Conservation (phyloP, 1,140 invertebrate species). For the Heliconius nattereri region DNA sequence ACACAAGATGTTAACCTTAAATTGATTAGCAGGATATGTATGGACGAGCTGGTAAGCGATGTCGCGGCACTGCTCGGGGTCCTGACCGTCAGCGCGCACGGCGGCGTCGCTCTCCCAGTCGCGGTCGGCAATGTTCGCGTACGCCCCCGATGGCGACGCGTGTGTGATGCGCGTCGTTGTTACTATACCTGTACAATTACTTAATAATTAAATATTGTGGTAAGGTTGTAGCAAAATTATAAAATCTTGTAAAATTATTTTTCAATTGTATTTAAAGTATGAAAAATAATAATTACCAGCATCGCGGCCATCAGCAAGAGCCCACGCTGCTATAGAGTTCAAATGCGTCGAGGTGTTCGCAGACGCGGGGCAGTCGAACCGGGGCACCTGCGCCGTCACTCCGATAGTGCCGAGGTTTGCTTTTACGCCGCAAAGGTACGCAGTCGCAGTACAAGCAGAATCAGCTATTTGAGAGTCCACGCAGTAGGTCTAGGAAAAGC, state of each 20-base stretch:
- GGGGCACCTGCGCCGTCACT: constrained; percentile 84
- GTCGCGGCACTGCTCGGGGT: constrained; percentile 82
- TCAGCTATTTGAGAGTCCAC: constrained; percentile 88
- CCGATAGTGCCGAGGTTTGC: constrained; percentile 89
- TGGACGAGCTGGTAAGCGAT: constrained; percentile 89
- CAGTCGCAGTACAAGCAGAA: constrained; percentile 90
- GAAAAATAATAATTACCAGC: constrained; percentile 17
- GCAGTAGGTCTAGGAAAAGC: constrained; percentile 86
- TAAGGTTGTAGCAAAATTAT: no score
- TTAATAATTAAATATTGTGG: no score
- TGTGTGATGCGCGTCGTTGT: constrained; percentile 91
- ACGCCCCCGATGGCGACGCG: constrained; percentile 88
- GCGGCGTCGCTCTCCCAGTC: constrained; percentile 89
- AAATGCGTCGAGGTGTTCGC: constrained; percentile 80
- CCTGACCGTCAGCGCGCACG: constrained; percentile 64
- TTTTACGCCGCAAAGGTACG: constrained; percentile 91
- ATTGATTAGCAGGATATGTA: constrained; percentile 83
- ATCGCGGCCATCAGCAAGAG: constrained; percentile 85
- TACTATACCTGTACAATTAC: constrained; percentile 83
- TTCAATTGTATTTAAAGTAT: not conserved
- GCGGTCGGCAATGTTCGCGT: constrained; percentile 87
- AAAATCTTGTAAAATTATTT: not conserved
- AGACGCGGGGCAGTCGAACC: constrained; percentile 82
- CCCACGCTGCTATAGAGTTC: constrained; percentile 87
- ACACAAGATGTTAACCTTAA: constrained; percentile 66